Evolutionary conservation across 2,113 vertebrate species (phyloP).

Genomic region (Myrmophylax atrothorax): DNA sequence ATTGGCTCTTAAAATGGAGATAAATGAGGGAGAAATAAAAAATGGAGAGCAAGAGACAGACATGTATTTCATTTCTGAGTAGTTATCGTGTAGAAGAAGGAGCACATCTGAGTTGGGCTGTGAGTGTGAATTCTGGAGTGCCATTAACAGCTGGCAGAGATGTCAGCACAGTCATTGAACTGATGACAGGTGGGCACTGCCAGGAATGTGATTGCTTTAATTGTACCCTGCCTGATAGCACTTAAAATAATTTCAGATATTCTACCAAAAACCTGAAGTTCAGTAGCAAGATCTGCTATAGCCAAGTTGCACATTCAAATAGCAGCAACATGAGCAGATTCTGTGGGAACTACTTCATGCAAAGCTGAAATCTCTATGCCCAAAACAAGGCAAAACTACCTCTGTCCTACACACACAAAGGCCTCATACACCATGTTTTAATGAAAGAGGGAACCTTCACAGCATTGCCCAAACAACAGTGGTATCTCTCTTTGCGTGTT

Average conservation of each 20-base stretch:
- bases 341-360: fast-evolving
- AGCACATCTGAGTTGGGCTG: background rate
- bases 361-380: background rate
- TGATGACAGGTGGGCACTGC: fast-evolving
- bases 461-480: background rate
- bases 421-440: background rate
- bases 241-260: background rate
- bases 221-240: background rate
- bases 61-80: constrained; percentile 11
- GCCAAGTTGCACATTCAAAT: background rate
- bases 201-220: background rate
- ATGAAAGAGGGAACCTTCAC: background rate
- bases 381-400: background rate
- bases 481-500: background rate
- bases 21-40: constrained; percentile 28
- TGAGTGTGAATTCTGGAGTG: background rate
- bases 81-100: background rate
- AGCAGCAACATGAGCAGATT: background rate
- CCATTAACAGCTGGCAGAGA: background rate
- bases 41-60: background rate
- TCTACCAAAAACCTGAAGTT: background rate
- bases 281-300: background rate
- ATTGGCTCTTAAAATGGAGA: constrained; percentile 59
- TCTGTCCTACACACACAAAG: background rate
- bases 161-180: background rate